Percentiles rank a stretch among this genome's conserved stretches.
Conservation (phyloP, 2,113 vertebrate species). For the Willisornis vidua region DNA sequence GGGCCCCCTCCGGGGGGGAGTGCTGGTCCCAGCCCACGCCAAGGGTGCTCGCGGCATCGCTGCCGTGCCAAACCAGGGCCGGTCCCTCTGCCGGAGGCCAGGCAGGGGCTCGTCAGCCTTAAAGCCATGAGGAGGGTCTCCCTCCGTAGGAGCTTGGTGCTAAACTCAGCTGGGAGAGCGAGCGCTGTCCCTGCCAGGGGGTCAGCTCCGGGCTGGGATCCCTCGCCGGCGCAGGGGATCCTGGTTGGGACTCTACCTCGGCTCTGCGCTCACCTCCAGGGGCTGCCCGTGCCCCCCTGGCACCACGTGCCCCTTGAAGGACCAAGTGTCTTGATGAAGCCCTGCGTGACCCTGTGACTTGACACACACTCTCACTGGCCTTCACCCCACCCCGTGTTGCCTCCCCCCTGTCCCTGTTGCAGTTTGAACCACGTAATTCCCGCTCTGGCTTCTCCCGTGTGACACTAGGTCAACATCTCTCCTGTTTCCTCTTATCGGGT, state of each 20-base stretch:
- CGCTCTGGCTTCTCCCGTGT: constrained; percentile 36
- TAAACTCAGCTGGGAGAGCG: constrained; percentile 38
- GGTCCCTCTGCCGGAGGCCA: not conserved
- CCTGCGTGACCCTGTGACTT: constrained; percentile 21
- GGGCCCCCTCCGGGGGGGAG: not conserved
- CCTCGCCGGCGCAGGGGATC: not conserved
- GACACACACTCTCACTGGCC: not conserved
- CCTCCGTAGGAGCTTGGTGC: constrained; percentile 65
- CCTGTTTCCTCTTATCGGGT: constrained; percentile 45
- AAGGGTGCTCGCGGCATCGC: not conserved
- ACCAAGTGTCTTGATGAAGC: constrained; percentile 17
- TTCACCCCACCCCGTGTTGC: not conserved
- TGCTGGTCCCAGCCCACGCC: not conserved
- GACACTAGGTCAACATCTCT: constrained; percentile 42
- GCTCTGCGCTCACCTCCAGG: constrained; percentile 6
- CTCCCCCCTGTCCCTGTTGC: not conserved
- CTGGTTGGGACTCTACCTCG: not conserved
- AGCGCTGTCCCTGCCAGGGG: not conserved
- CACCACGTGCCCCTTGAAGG: not conserved
- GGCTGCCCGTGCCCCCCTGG: not conserved
- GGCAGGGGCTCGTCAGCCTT: constrained; percentile 50
- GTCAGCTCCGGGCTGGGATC: not conserved
- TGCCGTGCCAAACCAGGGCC: not conserved
- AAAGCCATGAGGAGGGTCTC: not conserved
- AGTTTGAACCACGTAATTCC: not conserved